Evolutionary conservation across 1,140 invertebrate genomes (phyloP).

Genomic region (Hyles vespertilio): DNA sequence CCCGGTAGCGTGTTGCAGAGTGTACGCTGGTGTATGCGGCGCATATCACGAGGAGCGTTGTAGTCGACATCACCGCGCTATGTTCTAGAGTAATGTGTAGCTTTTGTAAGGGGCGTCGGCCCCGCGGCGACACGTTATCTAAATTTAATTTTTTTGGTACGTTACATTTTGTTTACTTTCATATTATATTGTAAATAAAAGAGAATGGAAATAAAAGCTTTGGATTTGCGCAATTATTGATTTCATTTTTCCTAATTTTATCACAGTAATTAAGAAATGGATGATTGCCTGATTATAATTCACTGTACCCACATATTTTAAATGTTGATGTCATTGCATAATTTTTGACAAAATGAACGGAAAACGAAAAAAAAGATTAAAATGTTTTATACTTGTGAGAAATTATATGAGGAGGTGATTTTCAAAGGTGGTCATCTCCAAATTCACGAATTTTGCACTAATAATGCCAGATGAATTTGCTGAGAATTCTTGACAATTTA

Average conservation of each 20-base stretch:
- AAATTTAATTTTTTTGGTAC: constrained; percentile 65
- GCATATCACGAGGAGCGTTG: constrained; percentile 43
- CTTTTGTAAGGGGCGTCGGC: constrained; percentile 51
- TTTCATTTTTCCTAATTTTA: background rate
- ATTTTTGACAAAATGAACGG: too few species aligned
- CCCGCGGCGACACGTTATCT: constrained; percentile 39
- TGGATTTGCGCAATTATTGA: constrained; percentile 59
- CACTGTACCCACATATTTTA: too few species aligned
- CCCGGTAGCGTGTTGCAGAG: too few species aligned
- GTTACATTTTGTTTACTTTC: constrained; percentile 73
- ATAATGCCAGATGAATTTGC: too few species aligned
- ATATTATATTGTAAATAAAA: constrained; percentile 73
- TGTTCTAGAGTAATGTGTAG: constrained; percentile 48
- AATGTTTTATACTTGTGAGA: too few species aligned
- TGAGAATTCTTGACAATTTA: too few species aligned
- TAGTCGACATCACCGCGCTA: constrained; percentile 42
- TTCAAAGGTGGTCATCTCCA: too few species aligned
- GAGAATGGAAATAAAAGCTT: constrained; percentile 60
- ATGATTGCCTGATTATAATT: background rate
- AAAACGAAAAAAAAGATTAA: too few species aligned
- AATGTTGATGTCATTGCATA: too few species aligned
- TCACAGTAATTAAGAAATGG: background rate
- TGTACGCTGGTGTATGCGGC: too few species aligned
- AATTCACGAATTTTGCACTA: too few species aligned
- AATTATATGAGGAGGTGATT: too few species aligned